Percentiles rank a stretch among this genome's conserved stretches.
phyloP scores from a whole-genome alignment of 2,888 invertebrate species.

The Drosophila merina region DNA sequence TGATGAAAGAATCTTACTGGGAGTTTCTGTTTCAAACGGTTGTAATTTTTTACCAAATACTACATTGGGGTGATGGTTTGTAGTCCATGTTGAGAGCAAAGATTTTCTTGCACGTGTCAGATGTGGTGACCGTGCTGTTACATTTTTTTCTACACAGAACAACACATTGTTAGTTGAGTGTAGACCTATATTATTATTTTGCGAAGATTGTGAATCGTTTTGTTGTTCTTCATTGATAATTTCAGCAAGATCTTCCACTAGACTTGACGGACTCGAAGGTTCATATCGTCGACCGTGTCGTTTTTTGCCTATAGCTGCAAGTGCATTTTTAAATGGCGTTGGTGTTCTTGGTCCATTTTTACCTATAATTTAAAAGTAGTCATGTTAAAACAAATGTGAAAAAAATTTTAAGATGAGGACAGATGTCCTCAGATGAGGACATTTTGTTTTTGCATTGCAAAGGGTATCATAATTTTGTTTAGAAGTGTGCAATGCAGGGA shows the following conservation, averaged over 20 bases:
- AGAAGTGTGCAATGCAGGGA: too few species aligned
- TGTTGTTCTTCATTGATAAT: slow-evolving; percentile 94
- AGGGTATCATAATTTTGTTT: too few species aligned
- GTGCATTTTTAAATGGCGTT: slow-evolving; percentile 96
- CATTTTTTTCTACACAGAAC: slow-evolving; percentile 8
- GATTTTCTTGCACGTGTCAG: slow-evolving; percentile 92
- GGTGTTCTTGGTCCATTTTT: slow-evolving; percentile 90
- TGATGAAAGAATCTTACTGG: slow-evolving; percentile 93
- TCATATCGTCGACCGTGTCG: slow-evolving; percentile 86
- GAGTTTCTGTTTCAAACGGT: slow-evolving; percentile 90
- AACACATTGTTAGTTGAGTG: slow-evolving; percentile 1
- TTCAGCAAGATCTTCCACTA: slow-evolving; percentile 93
- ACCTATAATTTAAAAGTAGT: slow-evolving; percentile 50
- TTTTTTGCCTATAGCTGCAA: slow-evolving; percentile 93
- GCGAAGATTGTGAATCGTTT: slow-evolving; percentile 81
- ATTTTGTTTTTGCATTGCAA: too few species aligned
- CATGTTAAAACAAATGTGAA: background rate
- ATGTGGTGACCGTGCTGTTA: slow-evolving; percentile 86
- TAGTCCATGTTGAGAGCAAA: slow-evolving; percentile 89
- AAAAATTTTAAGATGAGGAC: background rate
- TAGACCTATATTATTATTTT: slow-evolving; percentile 11
- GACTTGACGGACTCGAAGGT: slow-evolving; percentile 89
- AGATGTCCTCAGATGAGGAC: too few species aligned
- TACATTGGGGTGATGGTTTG: slow-evolving; percentile 74
- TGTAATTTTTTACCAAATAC: slow-evolving; percentile 86